These are phyloP conservation scores for Todiramphus saurophagus DNA, from an alignment of 2,113 vertebrate species.

Conservation along the genomic window DNA sequence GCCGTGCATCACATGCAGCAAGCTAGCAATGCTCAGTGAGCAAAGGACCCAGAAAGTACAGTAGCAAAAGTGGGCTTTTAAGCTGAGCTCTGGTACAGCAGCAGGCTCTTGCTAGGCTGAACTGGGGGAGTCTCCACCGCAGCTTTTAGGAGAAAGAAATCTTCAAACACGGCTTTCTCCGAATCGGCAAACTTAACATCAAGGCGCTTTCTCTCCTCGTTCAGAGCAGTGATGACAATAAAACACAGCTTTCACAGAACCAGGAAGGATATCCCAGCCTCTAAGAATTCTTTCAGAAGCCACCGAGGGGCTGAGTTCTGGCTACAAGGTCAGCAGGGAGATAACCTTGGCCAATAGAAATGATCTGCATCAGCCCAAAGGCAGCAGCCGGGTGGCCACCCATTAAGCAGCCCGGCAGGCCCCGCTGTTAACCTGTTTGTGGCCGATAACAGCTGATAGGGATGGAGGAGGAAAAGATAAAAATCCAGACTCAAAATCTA, in stretches of 20 bases:
- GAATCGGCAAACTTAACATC: not conserved
- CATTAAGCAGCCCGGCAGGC: not conserved
- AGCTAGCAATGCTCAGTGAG: not conserved
- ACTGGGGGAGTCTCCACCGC: not conserved
- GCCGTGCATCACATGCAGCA: not conserved
- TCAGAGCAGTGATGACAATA: not conserved
- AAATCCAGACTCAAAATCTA: not conserved
- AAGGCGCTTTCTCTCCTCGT: accelerated
- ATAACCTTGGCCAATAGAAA: conserved; percentile 48
- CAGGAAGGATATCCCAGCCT: not conserved
- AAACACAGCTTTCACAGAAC: not conserved
- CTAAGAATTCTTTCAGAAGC: not conserved
- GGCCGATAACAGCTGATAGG: not conserved
- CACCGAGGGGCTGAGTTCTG: not conserved
- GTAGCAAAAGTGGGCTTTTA: not conserved
- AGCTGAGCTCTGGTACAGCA: not conserved
- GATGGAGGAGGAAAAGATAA: not conserved
- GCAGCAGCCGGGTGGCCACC: not conserved
- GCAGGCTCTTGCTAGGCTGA: not conserved
- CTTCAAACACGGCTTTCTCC: not conserved
- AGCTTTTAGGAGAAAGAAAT: not conserved
- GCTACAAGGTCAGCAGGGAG: conserved; percentile 24
- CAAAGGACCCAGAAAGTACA: not conserved
- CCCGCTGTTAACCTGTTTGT: not conserved
- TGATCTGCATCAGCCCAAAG: conserved; percentile 7